A percentile compares a stretch with the other conserved stretches of the same genome.
These are phyloP conservation scores for Apostichopus japonicus DNA, from an alignment of 35 echinoderm and acorn worm genomes.

Conservation along the genomic window DNA sequence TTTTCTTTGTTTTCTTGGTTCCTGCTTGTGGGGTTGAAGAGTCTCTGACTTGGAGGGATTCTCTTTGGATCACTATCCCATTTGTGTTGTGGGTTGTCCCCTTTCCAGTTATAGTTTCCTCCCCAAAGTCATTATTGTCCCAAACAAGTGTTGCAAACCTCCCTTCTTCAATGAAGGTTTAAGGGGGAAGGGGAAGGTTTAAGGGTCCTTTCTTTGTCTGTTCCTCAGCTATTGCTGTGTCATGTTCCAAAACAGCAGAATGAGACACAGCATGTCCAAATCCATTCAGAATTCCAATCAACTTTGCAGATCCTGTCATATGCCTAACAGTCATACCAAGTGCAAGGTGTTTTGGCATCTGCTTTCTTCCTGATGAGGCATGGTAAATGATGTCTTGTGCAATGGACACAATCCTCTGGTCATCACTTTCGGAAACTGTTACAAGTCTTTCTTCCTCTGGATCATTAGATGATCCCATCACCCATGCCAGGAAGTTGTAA, in stretches of 20 bases:
- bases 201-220: constrained; percentile 19
- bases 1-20: no score
- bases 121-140: constrained; percentile 45
- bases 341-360: constrained; percentile 61
- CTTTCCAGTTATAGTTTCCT: background rate
- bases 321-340: constrained; percentile 71
- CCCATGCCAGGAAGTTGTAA: no score
- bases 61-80: no score
- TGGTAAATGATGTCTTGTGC: constrained; percentile 56
- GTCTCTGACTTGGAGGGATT: no score
- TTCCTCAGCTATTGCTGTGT: constrained; percentile 68
- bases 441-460: no score
- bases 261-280: constrained; percentile 58
- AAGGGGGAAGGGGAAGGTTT: constrained; percentile 9
- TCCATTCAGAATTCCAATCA: constrained; percentile 79
- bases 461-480: no score
- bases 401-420: no score
- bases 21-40: no score
- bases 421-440: no score
- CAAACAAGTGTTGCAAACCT: constrained; percentile 65
- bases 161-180: background rate
- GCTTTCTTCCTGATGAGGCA: constrained; percentile 19
- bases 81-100: background rate
- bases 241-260: constrained; percentile 63
- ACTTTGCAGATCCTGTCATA: constrained; percentile 68